Evolutionary conservation across 2,888 invertebrate species (phyloP).

Genomic region (Apoda limacodes): DNA sequence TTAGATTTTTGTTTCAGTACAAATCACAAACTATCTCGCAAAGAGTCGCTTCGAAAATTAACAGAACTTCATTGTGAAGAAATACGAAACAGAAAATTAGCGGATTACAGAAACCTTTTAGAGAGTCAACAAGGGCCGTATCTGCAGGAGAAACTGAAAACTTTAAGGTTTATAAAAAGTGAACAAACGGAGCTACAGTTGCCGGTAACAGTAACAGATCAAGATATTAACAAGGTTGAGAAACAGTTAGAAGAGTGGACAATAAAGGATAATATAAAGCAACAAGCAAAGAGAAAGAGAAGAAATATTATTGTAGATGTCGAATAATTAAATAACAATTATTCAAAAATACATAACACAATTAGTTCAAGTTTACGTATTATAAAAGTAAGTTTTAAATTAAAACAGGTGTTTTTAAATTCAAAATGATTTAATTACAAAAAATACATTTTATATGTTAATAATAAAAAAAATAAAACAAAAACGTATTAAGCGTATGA

Average conservation of each 20-base stretch:
- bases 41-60: conserved; percentile 77
- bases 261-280: conserved; percentile 44
- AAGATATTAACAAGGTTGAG: conserved; percentile 74
- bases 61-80: conserved; percentile 80
- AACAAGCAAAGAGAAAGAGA: conserved; percentile 48
- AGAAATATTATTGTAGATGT: conserved; percentile 38
- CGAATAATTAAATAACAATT: conserved; percentile 20
- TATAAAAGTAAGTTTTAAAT: no score
- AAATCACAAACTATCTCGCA: conserved; percentile 74
- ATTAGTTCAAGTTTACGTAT: no score
- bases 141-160: conserved; percentile 77
- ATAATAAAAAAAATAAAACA: conserved; percentile 24
- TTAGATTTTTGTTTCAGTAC: no score
- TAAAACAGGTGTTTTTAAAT: no score
- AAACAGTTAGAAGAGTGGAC: conserved; percentile 65
- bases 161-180: conserved; percentile 77
- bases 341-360: conserved; percentile 7
- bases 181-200: conserved; percentile 78
- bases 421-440: conserved; percentile 2
- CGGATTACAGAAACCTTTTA: conserved; percentile 73
- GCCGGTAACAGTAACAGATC: conserved; percentile 73
- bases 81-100: conserved; percentile 72
- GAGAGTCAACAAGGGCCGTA: conserved; percentile 80
- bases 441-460: conserved; percentile 10
- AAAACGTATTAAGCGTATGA: conserved; percentile 35